Evolutionary conservation across 2,113 vertebrate species (phyloP).

Genomic region (Callorhinus ursinus): DNA sequence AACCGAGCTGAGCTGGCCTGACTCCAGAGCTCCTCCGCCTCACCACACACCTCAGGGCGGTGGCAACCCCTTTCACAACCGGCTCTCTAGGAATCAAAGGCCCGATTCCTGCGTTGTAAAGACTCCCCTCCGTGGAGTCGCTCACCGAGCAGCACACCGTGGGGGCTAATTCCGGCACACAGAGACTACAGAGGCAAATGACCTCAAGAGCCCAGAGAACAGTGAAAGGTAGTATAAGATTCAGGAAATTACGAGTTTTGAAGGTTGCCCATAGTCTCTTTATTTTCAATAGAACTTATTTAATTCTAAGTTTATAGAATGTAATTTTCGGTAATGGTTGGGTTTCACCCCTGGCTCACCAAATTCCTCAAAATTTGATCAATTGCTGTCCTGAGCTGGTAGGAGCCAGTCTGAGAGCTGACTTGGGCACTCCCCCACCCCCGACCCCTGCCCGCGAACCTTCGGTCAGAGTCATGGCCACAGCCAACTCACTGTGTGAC

Average conservation of each 20-base stretch:
- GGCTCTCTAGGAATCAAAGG: background rate
- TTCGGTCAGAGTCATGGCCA: background rate
- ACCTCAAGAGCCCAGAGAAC: background rate
- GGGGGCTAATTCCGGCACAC: background rate
- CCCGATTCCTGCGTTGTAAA: background rate
- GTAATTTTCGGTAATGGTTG: slow-evolving; percentile 6
- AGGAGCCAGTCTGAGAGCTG: background rate
- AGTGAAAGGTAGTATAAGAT: background rate
- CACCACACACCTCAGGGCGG: background rate
- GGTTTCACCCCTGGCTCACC: background rate
- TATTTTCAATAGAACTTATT: background rate
- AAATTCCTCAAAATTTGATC: background rate
- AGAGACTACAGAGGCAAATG: background rate
- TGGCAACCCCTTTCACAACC: background rate
- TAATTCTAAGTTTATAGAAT: background rate
- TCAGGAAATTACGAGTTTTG: background rate
- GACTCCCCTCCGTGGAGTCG: background rate
- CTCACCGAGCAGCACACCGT: background rate
- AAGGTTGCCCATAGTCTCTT: background rate
- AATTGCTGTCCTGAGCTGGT: background rate
- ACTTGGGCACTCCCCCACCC: background rate
- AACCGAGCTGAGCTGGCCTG: background rate
- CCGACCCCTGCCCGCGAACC: background rate
- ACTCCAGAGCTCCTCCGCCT: background rate
- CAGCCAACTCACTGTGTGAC: background rate